Base-by-base conservation (phyloP, 2,888 invertebrate genomes). In the Epistrophe eligans region DNA sequence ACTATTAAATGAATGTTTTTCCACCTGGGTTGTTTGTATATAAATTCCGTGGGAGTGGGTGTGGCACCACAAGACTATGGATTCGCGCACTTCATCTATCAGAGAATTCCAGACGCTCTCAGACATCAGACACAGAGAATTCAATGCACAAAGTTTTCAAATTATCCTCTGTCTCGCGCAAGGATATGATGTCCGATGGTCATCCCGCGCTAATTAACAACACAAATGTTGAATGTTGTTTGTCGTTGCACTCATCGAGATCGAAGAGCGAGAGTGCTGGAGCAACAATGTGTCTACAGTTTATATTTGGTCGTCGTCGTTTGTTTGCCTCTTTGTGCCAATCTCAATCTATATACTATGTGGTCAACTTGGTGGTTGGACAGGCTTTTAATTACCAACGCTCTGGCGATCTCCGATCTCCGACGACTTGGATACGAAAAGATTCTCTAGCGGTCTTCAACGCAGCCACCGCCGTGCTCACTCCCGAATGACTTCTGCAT, bases 301-400 rank as follows among this genome's bases (percentile, higher is more conserved):
- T 77, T 77, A 81, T 77, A 81, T 84, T 73, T 19, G 62, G 24
- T 24, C 24, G 24, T n/a, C n/a, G 32, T 58, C 43, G 55, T 77
- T 55, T 77, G 77, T 85, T 85, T 85, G 77, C 38, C 9, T 67
- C 35, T 32, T 32, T 48, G 50, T 40, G 70, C 60, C 72, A 85
- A 81, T 81, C 84, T 73, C 77, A 77, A 80, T 76, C 71, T 73
- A n/a, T n/a, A n/a, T n/a, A 19, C 52, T 35, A 43, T 24, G 66
- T 72, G 81, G 73, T 77, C 81, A 73, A 50, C 43, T 66, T 57
- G 48, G 73, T 83, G 58, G 60, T 70, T 32, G 70, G 74, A 82
- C 85, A 82, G 74, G 77, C 82, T 82, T 82, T 85, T 85, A 85
- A 85, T 85, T 85, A 85, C 85, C 82, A 74, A 81, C 62, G 62